Conservation (phyloP, 2,888 invertebrate genomes). For the Sarcophaga subvicina region DNA sequence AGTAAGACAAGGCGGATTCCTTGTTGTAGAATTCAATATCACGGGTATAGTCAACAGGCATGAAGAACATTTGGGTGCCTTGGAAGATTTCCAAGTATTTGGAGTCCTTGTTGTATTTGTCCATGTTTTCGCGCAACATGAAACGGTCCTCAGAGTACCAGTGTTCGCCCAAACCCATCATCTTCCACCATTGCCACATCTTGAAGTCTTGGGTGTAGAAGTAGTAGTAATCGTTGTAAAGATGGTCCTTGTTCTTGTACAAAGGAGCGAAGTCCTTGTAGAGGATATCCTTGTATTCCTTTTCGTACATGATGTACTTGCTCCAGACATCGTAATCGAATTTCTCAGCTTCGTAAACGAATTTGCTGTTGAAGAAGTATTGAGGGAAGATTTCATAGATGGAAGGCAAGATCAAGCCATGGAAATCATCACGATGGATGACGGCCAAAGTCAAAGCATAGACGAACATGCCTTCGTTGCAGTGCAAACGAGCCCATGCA, state of each 20-base stretch:
- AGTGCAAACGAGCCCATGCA: constrained; percentile 85
- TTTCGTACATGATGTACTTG: constrained; percentile 77
- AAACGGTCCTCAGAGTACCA: constrained; percentile 75
- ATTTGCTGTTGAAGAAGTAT: constrained; percentile 88
- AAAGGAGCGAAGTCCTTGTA: constrained; percentile 75
- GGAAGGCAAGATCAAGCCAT: constrained; percentile 87
- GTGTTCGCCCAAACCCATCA: constrained; percentile 76
- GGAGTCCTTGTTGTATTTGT: constrained; percentile 73
- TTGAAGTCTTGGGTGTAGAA: constrained; percentile 77
- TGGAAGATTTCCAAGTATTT: constrained; percentile 72
- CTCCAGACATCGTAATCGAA: constrained; percentile 80
- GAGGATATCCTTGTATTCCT: constrained; percentile 81
- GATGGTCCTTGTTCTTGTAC: constrained; percentile 62
- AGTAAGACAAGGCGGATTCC: constrained; percentile 86
- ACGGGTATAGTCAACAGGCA: constrained; percentile 85
- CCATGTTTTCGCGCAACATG: constrained; percentile 75
- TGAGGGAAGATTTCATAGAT: constrained; percentile 91
- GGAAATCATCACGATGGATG: constrained; percentile 86
- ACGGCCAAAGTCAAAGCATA: constrained; percentile 87
- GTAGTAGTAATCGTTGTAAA: constrained; percentile 67
- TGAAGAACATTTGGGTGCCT: constrained; percentile 75
- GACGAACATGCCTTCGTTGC: constrained; percentile 89
- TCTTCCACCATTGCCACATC: constrained; percentile 77
- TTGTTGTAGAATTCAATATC: constrained; percentile 82
- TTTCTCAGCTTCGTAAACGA: constrained; percentile 86